phyloP scores from a whole-genome alignment of 2,113 vertebrate species.

The Thunnus maccoyii region DNA sequence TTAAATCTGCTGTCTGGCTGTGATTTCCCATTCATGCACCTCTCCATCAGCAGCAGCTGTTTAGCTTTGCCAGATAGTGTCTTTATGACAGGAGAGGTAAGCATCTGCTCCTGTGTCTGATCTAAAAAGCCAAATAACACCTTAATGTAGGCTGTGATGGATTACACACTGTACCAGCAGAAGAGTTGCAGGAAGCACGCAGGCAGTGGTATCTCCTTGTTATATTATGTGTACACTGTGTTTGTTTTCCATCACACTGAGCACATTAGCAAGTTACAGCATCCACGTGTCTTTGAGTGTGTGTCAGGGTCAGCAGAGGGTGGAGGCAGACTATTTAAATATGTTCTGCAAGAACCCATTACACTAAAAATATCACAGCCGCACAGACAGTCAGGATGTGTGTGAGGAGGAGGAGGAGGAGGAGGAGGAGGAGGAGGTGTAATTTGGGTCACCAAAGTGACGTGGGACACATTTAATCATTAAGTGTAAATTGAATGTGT shows the following conservation, averaged over 20 bases:
- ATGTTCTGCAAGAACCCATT: conserved; percentile 31
- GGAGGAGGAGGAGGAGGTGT: background rate
- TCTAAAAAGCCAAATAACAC: background rate
- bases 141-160: background rate
- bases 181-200: background rate
- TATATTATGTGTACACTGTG: conserved; percentile 4
- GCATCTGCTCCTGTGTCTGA: background rate
- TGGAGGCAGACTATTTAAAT: conserved; percentile 57
- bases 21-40: background rate
- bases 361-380: conserved; percentile 69
- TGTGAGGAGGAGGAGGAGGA: background rate
- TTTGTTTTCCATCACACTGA: conserved; percentile 37
- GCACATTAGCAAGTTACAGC: conserved; percentile 40
- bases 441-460: conserved; percentile 71
- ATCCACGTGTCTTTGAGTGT: conserved; percentile 46
- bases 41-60: background rate
- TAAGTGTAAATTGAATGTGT: conserved; percentile 64
- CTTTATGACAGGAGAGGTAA: background rate
- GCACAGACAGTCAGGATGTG: conserved; percentile 14
- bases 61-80: background rate
- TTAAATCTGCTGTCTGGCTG: conserved; percentile 8
- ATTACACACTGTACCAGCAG: background rate
- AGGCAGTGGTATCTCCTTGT: background rate
- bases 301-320: conserved; percentile 46
- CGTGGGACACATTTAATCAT: conserved; percentile 72